A percentile compares a stretch with the other conserved stretches of the same genome.
Evolutionary conservation across 2,113 vertebrate species (phyloP).

Genomic region (Psilopsiagon aymara): DNA sequence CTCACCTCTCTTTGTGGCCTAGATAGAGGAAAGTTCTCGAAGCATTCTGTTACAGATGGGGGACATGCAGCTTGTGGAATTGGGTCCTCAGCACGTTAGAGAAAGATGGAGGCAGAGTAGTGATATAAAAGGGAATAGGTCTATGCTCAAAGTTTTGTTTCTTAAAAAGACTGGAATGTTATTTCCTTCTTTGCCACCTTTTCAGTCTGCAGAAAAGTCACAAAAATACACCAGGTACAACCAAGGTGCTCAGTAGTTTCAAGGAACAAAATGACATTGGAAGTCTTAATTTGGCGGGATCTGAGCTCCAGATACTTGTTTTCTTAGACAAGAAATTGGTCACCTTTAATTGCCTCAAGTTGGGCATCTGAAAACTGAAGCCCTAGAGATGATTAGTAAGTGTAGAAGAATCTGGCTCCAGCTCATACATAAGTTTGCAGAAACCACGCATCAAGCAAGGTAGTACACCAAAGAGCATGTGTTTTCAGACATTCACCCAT

Average conservation of each 20-base stretch:
- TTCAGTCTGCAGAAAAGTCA: neutral
- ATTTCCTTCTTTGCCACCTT: neutral
- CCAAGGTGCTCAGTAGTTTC: neutral
- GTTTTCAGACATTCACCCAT: neutral
- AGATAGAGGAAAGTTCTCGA: neutral
- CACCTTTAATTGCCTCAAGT: neutral
- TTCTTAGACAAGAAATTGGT: neutral
- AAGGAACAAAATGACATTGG: neutral
- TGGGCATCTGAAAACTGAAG: neutral
- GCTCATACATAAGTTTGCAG: neutral
- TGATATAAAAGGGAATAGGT: neutral
- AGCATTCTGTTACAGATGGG: accelerated
- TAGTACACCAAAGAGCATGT: neutral
- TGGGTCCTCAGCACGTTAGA: neutral
- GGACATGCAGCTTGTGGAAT: neutral
- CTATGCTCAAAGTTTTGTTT: neutral
- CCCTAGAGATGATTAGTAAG: neutral
- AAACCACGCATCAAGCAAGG: neutral
- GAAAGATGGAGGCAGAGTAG: neutral
- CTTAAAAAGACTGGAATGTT: neutral
- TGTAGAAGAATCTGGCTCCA: neutral
- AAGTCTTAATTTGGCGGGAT: neutral
- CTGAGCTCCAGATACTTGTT: neutral
- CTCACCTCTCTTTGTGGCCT: neutral
- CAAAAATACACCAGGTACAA: neutral